Conservation (phyloP, 2,797 vertebrate genomes). For the Pangasius krempfi region DNA sequence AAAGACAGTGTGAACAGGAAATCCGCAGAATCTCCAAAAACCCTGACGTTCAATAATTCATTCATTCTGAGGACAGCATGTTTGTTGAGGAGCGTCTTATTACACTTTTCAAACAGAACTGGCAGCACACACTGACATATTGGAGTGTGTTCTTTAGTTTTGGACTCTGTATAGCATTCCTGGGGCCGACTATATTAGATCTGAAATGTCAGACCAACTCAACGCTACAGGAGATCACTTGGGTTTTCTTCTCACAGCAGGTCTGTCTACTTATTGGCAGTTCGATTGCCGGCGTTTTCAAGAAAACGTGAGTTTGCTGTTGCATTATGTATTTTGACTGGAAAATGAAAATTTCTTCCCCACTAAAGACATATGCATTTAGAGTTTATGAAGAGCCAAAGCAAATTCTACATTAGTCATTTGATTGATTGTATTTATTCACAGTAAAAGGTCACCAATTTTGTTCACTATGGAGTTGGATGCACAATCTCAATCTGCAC, state of each 20-base stretch:
- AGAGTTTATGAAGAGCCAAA: neutral
- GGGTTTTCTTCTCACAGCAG: slow-evolving; percentile 97
- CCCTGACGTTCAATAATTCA: neutral
- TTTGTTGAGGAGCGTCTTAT: slow-evolving; percentile 86
- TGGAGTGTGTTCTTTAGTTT: slow-evolving; percentile 99
- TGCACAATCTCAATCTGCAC: neutral
- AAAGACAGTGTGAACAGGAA: neutral
- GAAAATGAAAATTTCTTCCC: neutral
- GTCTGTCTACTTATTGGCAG: slow-evolving; percentile 92
- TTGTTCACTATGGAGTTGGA: neutral
- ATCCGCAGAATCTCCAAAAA: neutral
- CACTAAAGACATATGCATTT: neutral
- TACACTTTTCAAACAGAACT: slow-evolving; percentile 85
- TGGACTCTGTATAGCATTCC: slow-evolving; percentile 94
- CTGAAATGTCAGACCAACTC: slow-evolving; percentile 94
- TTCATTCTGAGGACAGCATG: slow-evolving; percentile 67
- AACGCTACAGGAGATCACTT: slow-evolving; percentile 91
- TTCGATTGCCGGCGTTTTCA: slow-evolving; percentile 88
- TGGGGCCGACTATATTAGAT: slow-evolving; percentile 95
- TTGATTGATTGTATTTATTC: neutral
- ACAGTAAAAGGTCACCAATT: neutral
- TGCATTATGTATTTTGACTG: neutral
- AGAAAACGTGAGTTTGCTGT: slow-evolving; percentile 85
- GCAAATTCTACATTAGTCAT: too few relatives aligned
- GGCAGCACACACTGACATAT: slow-evolving; percentile 93